Evolutionary conservation across 2,888 invertebrate species (phyloP).

Genomic region (Chrysomela aeneicollis): DNA sequence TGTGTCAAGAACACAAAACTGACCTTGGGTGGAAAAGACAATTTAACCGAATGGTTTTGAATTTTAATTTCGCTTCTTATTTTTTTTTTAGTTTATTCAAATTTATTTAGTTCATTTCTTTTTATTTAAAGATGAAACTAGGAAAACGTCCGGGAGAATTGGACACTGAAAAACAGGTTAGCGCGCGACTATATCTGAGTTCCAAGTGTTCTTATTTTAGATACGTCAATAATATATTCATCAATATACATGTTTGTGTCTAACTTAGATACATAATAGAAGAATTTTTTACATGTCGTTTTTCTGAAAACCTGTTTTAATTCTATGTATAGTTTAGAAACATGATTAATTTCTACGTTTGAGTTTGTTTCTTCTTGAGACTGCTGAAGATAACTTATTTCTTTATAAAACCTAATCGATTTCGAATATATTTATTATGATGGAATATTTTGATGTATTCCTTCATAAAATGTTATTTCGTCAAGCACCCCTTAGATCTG

Average conservation of each 20-base stretch:
- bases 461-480: neutral
- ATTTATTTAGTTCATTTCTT: constrained; percentile 59
- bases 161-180: constrained; percentile 73
- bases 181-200: constrained; percentile 54
- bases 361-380: constrained; percentile 38
- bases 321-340: constrained; percentile 47
- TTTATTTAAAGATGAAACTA: constrained; percentile 70
- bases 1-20: constrained; percentile 65
- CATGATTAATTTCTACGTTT: constrained; percentile 44
- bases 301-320: constrained; percentile 46
- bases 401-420: too few species aligned
- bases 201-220: constrained; percentile 41
- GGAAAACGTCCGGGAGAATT: constrained; percentile 82
- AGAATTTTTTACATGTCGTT: constrained; percentile 40
- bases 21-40: constrained; percentile 54
- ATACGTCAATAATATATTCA: constrained; percentile 44
- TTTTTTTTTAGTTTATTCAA: constrained; percentile 42
- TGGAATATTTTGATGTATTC: neutral
- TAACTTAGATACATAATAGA: constrained; percentile 51
- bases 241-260: constrained; percentile 58
- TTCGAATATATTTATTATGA: too few species aligned
- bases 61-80: constrained; percentile 42
- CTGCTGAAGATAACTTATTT: constrained; percentile 23
- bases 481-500: too few species aligned
- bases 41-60: constrained; percentile 44